Conservation (phyloP, 1,140 invertebrate species). For the Zaprionus davidi region DNA sequence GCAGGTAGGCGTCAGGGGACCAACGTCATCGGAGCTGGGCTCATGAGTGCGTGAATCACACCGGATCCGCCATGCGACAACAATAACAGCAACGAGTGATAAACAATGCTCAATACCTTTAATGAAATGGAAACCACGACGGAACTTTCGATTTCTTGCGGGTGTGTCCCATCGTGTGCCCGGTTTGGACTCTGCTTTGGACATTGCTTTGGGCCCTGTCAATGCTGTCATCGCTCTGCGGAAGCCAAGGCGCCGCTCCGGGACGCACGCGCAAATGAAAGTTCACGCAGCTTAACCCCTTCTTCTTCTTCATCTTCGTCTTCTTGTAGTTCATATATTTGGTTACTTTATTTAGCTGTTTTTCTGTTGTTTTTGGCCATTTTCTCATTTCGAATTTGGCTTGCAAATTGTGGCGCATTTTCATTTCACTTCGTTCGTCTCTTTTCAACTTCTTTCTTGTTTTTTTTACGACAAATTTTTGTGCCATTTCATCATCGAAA, state of each 20-base stretch:
- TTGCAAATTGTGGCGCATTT: slow-evolving; percentile 31
- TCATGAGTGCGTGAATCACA: slow-evolving; percentile 62
- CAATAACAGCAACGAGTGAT: slow-evolving; percentile 22
- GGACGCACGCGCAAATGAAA: slow-evolving; percentile 67
- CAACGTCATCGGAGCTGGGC: slow-evolving; percentile 38
- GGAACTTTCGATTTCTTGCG: slow-evolving; percentile 79
- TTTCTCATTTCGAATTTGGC: slow-evolving; percentile 39
- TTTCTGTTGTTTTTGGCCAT: slow-evolving; percentile 9
- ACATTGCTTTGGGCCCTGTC: background rate
- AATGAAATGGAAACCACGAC: slow-evolving; percentile 71
- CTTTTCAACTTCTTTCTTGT: background rate
- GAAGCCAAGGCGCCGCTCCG: slow-evolving; percentile 37
- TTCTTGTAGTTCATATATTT: slow-evolving; percentile 20
- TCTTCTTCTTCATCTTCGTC: slow-evolving; percentile 39
- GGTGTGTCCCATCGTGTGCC: slow-evolving; percentile 35
- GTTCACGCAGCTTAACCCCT: slow-evolving; percentile 37
- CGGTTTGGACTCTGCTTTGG: slow-evolving; percentile 16
- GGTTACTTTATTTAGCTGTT: slow-evolving; percentile 8
- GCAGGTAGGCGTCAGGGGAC: slow-evolving; percentile 42
- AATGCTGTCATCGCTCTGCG: slow-evolving; percentile 67
- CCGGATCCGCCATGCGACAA: slow-evolving; percentile 55
- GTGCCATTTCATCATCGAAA: slow-evolving; percentile 73
- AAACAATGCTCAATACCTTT: slow-evolving; percentile 48
- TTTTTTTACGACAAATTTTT: slow-evolving; percentile 49
- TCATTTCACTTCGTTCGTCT: slow-evolving; percentile 37